phyloP scores from a whole-genome alignment of 92 coral and sea anemone species.

The Scolanthus callimorphus region DNA sequence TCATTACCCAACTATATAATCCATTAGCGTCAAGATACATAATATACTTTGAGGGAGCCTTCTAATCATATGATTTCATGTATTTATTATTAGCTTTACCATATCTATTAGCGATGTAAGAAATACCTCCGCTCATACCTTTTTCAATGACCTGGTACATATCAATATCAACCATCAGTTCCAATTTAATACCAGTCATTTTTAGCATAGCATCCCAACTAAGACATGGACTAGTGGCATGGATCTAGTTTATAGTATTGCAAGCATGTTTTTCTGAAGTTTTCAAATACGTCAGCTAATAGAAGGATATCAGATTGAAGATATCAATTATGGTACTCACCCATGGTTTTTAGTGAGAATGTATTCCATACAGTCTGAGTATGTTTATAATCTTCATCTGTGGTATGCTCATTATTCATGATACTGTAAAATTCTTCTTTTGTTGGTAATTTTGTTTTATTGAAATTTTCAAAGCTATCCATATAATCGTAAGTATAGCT shows the following conservation, averaged over 20 bases:
- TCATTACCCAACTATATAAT: background rate
- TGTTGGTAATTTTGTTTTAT: background rate
- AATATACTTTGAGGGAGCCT: no score
- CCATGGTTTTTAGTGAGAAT: background rate
- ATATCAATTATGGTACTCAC: background rate
- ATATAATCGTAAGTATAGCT: background rate
- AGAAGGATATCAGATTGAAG: no score
- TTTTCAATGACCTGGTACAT: slow-evolving; percentile 23
- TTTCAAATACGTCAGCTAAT: slow-evolving; percentile 13
- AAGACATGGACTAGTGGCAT: no score
- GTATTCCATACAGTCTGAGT: background rate
- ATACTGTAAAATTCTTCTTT: background rate
- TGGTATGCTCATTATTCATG: background rate
- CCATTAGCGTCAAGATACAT: background rate
- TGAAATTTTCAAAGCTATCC: background rate
- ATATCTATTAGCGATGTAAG: background rate
- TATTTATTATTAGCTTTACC: slow-evolving; percentile 5
- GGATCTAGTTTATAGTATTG: slow-evolving; percentile 16
- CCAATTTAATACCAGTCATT: slow-evolving; percentile 4
- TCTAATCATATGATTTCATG: background rate
- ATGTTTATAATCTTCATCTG: background rate
- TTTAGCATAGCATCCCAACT: slow-evolving; percentile 15
- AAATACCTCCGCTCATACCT: slow-evolving; percentile 19
- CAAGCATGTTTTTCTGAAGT: background rate
- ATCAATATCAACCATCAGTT: slow-evolving; percentile 1